phyloP scores from a whole-genome alignment of 1,140 invertebrate species.

The Drosophila malerkotliana region DNA sequence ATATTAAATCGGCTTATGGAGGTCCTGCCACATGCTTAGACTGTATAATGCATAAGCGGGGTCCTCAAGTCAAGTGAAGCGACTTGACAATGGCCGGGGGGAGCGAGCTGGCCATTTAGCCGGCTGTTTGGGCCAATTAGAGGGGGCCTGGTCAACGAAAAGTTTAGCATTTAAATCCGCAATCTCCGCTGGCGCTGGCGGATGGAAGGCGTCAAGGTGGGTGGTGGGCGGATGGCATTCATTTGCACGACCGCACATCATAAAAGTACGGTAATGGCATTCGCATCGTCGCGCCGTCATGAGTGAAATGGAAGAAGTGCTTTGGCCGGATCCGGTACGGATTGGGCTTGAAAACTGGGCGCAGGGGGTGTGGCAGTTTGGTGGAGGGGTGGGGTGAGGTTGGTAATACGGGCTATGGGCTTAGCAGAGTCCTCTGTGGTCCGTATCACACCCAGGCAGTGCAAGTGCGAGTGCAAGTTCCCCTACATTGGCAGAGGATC shows the following conservation, averaged over 20 bases:
- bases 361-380: not conserved
- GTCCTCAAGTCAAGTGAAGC: conserved; percentile 2
- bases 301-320: conserved; percentile 11
- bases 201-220: conserved; percentile 3
- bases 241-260: conserved; percentile 33
- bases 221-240: conserved; percentile 1
- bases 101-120: not conserved
- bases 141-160: conserved; percentile 22
- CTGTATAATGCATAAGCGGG: not conserved
- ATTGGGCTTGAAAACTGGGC: not conserved
- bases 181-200: conserved; percentile 27
- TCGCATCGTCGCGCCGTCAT: conserved; percentile 13
- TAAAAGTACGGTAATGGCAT: conserved; percentile 36
- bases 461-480: conserved; percentile 15
- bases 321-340: not conserved
- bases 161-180: conserved; percentile 27
- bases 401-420: not conserved
- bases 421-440: conserved; percentile 4
- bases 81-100: not conserved
- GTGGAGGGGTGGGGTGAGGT: not conserved
- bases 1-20: not conserved
- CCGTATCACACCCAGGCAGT: conserved; percentile 11
- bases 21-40: conserved; percentile 1
- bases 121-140: conserved; percentile 14
- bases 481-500: conserved; percentile 19